These are phyloP conservation scores for Phenganax subtilis DNA, from an alignment of 92 coral and sea anemone genomes.

Conservation along the genomic window DNA sequence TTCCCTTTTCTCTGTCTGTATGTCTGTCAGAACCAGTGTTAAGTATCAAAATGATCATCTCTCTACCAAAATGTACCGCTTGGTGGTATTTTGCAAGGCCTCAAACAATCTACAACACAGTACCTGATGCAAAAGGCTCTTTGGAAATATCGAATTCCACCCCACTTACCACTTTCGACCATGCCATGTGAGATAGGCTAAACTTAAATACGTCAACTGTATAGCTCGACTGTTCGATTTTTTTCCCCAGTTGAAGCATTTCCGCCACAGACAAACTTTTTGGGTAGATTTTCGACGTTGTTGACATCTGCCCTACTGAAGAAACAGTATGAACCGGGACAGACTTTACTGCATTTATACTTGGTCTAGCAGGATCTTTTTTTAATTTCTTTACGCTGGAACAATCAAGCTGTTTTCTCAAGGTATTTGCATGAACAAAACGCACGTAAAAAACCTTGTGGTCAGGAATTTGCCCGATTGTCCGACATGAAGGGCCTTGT, in stretches of 20 bases:
- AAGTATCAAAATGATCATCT: too few species aligned
- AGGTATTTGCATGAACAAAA: slow-evolving; percentile 6
- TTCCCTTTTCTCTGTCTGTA: too few species aligned
- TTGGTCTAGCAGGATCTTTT: background rate
- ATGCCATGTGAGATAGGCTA: slow-evolving; percentile 39
- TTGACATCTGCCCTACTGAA: background rate
- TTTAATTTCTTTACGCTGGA: background rate
- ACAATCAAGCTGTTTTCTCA: background rate
- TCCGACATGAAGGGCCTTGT: background rate
- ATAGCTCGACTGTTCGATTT: slow-evolving; percentile 34
- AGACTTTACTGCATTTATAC: background rate
- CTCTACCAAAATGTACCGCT: too few species aligned
- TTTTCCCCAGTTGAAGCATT: slow-evolving; percentile 50
- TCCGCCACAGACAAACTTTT: slow-evolving; percentile 50
- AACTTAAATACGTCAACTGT: slow-evolving; percentile 45
- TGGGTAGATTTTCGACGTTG: slow-evolving; percentile 30
- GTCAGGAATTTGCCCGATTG: slow-evolving; percentile 10
- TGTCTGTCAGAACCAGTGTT: too few species aligned
- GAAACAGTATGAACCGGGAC: background rate
- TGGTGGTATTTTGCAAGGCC: too few species aligned
- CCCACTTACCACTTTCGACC: slow-evolving; percentile 34
- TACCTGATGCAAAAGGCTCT: slow-evolving; percentile 45
- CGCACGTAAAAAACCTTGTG: slow-evolving; percentile 5
- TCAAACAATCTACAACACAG: background rate
- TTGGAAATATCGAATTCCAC: slow-evolving; percentile 44